Conservation (phyloP, 2,113 vertebrate genomes). For the Dascyllus trimaculatus region DNA sequence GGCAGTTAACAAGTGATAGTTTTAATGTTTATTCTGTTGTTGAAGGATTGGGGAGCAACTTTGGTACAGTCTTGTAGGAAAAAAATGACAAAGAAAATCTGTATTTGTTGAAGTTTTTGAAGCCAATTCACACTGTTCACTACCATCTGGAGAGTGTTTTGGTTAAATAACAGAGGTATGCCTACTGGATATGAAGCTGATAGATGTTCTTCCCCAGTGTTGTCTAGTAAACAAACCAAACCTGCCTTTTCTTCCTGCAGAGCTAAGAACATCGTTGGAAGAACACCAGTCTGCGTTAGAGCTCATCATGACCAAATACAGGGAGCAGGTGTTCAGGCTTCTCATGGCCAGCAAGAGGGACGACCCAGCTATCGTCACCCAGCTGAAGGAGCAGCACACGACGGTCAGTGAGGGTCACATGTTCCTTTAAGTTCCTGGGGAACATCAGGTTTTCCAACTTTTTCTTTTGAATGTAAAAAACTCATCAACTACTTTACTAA, state of each 20-base stretch:
- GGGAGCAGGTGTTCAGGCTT: constrained; percentile 95
- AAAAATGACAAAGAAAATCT: no score
- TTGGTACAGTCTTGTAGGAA: no score
- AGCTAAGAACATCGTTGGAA: constrained; percentile 93
- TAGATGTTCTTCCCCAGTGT: not conserved
- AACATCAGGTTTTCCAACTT: not conserved
- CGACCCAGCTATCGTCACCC: constrained; percentile 90
- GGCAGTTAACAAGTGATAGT: no score
- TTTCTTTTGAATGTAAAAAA: not conserved
- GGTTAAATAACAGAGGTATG: no score
- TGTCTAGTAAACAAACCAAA: not conserved
- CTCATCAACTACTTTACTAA: no score
- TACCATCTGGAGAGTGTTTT: no score
- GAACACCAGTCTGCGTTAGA: constrained; percentile 98
- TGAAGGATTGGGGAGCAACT: not conserved
- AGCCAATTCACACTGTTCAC: no score
- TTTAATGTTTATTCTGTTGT: not conserved
- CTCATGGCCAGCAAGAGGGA: constrained; percentile 97
- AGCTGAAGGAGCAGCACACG: constrained; percentile 96
- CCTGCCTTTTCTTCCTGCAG: constrained; percentile 75
- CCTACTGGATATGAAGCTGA: not conserved
- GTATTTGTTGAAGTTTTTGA: no score
- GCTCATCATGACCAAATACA: constrained; percentile 98
- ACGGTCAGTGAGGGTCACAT: constrained; percentile 83
- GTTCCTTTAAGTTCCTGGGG: no score